Evolutionary conservation across 2,797 vertebrate species (phyloP), one percentile per base, ranked within the genome.

Genomic region (Pseudomugil gertrudae): DNA sequence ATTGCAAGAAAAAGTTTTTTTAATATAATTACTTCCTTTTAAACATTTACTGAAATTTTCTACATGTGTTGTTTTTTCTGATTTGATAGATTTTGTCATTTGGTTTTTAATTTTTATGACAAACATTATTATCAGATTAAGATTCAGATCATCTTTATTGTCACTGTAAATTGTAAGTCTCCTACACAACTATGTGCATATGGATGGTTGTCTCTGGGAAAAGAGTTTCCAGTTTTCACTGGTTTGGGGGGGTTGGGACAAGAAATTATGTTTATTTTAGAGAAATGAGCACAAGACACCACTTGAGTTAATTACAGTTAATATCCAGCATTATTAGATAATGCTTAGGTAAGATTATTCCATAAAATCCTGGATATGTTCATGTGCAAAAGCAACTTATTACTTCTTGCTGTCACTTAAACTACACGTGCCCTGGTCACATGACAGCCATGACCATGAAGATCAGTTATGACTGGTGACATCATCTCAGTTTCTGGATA

Each of bases 391-490:
- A 78, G 60, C 77, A 83, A 75, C 45, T 58, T 10, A 69, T 66
- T 8, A 72, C 5, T 36, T 53, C 15, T 10, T 23, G 11, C 9
- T 13, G n/a, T 32, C 69, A 32, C 45, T 24, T 58, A 32, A 75
- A n/a, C 62, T 6, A 72, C 57, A 72, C 76, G 63, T 73, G 74
- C 66, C 56, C 69, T 61, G 38, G 66, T 77, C 83, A 79, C 66
- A 64, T 86, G 83, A 66, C 76, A 78, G 69, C 74, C 70, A 62
- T 57, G 63, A 74, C 79, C 71, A 30, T 69, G 69, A 75, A 63
- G 82, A 87, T 84, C 79, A 81, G 74, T 84, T 84, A 62, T 72
- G 55, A 77, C 67, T 48, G 68, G 62, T 90, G 89, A 92, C 82
- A 88, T 92, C 88, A 89, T 69, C 67, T 32, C 45, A 68, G 29